These are phyloP conservation scores for Yponomeuta plumbellus DNA, from an alignment of 2,888 invertebrate genomes.

Conservation along the genomic window DNA sequence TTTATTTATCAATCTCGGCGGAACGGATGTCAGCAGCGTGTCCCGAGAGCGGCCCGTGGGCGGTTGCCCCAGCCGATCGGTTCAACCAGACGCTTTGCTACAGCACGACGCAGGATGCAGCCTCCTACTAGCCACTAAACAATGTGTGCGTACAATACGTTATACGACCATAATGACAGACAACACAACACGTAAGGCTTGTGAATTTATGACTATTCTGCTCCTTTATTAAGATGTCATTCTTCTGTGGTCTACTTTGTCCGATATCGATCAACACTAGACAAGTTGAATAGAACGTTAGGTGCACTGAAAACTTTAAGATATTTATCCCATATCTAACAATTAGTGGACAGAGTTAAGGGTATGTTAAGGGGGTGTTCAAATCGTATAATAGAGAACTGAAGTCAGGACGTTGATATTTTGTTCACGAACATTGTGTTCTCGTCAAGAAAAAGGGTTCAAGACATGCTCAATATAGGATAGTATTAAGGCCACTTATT, in stretches of 20 bases:
- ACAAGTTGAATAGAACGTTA: neutral
- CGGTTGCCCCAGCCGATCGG: conserved; percentile 48
- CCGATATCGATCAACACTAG: neutral
- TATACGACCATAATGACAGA: neutral
- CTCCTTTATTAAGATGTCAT: neutral
- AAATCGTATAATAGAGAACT: conserved; percentile 6
- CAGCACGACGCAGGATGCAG: conserved; percentile 1
- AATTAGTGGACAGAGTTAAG: neutral
- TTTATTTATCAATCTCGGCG: conserved; percentile 69
- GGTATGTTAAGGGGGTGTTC: neutral
- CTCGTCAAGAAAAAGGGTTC: conserved; percentile 41
- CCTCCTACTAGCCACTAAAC: neutral
- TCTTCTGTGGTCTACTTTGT: neutral
- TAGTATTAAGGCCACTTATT: too few relatives aligned
- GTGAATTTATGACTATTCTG: neutral
- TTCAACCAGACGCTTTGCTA: conserved; percentile 27
- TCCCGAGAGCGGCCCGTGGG: conserved; percentile 41
- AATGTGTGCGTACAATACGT: conserved; percentile 2
- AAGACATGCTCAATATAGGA: conserved; percentile 41
- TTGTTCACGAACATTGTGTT: conserved; percentile 39
- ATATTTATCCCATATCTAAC: neutral
- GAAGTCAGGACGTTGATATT: conserved; percentile 17
- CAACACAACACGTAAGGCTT: neutral
- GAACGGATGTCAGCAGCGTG: conserved; percentile 57
- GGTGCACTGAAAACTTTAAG: neutral